Evolutionary conservation across 1,140 invertebrate genomes (phyloP).

Genomic region (Hyles vespertilio): DNA sequence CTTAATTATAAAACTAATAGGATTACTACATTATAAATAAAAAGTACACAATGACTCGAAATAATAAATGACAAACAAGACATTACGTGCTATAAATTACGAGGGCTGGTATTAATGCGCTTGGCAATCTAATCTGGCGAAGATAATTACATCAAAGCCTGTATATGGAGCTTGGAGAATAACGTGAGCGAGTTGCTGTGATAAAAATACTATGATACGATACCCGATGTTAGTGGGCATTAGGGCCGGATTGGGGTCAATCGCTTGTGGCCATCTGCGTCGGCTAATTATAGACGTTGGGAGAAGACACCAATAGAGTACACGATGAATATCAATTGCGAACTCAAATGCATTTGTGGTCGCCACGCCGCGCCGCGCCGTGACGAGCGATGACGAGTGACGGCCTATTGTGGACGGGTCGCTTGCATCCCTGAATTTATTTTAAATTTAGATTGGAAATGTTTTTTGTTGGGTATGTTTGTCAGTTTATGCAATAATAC

Average conservation of each 20-base stretch:
- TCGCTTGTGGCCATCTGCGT: conserved; percentile 70
- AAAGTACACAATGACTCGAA: too few relatives aligned
- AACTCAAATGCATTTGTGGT: conserved; percentile 14
- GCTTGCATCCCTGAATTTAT: too few relatives aligned
- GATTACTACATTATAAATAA: too few relatives aligned
- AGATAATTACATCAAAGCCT: conserved; percentile 32
- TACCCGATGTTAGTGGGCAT: conserved; percentile 52
- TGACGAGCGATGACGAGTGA: too few relatives aligned
- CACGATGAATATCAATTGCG: conserved; percentile 51
- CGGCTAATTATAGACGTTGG: conserved; percentile 66
- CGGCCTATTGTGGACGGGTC: too few relatives aligned
- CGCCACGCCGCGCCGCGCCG: too few relatives aligned
- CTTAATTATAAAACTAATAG: too few relatives aligned
- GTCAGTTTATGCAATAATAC: too few relatives aligned
- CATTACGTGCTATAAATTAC: not conserved
- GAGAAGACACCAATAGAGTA: conserved; percentile 49
- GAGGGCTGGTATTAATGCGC: conserved; percentile 2
- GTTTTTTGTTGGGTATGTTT: too few relatives aligned
- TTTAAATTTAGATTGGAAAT: too few relatives aligned
- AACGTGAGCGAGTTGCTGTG: conserved; percentile 43
- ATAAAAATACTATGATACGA: conserved; percentile 62
- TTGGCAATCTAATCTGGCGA: conserved; percentile 20
- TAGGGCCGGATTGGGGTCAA: conserved; percentile 70
- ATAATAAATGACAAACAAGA: too few relatives aligned
- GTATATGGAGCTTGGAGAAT: conserved; percentile 24